Evolutionary conservation across 2,888 invertebrate genomes (phyloP), one percentile per base, ranked within the genome.

Genomic region (Tortrix viridana): DNA sequence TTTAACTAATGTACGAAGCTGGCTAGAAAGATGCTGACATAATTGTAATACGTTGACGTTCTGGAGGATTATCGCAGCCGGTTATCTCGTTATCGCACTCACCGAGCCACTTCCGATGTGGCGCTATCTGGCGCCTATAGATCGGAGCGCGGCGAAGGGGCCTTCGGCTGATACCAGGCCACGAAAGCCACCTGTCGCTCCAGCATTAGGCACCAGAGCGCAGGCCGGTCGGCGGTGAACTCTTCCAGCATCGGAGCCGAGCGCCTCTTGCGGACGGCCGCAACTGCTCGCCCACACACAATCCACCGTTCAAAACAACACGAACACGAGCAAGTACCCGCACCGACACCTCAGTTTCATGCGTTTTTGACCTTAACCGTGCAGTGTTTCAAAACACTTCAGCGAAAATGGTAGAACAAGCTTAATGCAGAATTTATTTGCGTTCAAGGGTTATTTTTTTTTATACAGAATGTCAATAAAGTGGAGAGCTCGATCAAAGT

Each of bases 151-250:
- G 65, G 66, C 67, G 23, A 55, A 38, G 41, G 56, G 60, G 66
- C 60, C 49, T 47, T 48, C 60, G 82, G 81, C 53, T 67, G 73
- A 74, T 71, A 80, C 60, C 67, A 49, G 43, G 83, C 82, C 63
- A 76, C 57, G 54, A 79, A 67, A 55, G 69, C 68, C 65, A 76
- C 67, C 52, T 73, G 75, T 14, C 69, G 66, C 41, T 54, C 75
- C 65, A 72, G 68, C 57, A 77, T 43, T 65, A 86, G 68, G 74
- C 80, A 77, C 84, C 85, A 89, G 59, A 89, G 79, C 71, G 89
- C 85, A 57, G 84, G 84, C 60, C 87, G 83, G 71, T 84, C 74
- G 60, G 74, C 88, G 61, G 22, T 65, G 80, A 87, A 88, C 74
- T 59, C 68, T 41, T 60, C 67, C 69, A 68, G 50, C 43, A 18